Conservation (phyloP, 2,113 vertebrate species). For the Ictalurus punctatus region DNA sequence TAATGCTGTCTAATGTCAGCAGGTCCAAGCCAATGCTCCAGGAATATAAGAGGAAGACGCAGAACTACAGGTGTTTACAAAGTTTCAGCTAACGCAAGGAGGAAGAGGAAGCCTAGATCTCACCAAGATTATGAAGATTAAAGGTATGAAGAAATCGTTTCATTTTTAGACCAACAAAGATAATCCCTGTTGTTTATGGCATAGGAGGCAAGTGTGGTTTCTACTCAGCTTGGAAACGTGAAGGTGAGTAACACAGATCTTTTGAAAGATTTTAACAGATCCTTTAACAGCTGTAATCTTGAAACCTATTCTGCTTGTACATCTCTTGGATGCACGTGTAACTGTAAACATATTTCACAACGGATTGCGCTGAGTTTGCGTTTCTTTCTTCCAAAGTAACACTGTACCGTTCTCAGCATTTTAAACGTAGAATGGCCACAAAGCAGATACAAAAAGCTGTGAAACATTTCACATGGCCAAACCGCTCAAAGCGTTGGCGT, state of each 20-base stretch:
- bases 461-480: too few species aligned
- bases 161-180: slow-evolving; percentile 11
- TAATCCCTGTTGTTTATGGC: background rate
- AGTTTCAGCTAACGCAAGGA: background rate
- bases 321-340: background rate
- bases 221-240: slow-evolving; percentile 8
- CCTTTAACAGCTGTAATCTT: background rate
- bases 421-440: background rate
- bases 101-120: background rate
- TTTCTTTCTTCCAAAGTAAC: background rate
- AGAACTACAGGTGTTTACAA: slow-evolving; percentile 28
- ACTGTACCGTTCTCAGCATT: background rate
- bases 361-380: background rate
- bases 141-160: background rate
- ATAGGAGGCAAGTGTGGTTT: background rate
- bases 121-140: background rate
- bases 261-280: background rate
- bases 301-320: background rate
- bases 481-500: background rate
- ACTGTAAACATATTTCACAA: background rate
- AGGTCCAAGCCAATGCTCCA: slow-evolving; percentile 65
- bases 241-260: slow-evolving; percentile 31
- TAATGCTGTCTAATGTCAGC: slow-evolving; percentile 63
- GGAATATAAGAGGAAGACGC: slow-evolving; percentile 63
- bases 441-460: background rate